Evolutionary conservation across 2,888 invertebrate species (phyloP), one percentile per base, ranked within the genome.

Genomic region (Allacma fusca): DNA sequence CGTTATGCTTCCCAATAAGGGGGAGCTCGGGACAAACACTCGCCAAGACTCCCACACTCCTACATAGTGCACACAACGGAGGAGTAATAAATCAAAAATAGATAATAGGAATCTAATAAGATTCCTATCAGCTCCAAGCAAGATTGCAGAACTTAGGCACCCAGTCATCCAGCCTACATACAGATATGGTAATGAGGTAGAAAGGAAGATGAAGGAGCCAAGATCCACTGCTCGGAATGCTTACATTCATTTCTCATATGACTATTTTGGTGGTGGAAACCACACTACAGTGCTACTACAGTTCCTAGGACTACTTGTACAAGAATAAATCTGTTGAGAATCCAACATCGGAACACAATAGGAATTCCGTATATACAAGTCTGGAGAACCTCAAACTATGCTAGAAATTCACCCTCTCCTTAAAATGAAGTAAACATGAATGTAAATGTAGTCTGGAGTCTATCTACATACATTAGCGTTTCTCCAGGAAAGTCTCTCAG

Each of bases 361-460:
- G n/a, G 19, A 21, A 16, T 26, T 28, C 28, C n/a, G 34, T 67
- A 40, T 40, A 67, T 28, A 40, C 62, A 62, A 62, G 62, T 62
- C 68, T 13, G 68, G 68, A 29, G 68, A 68, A 68, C 68, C 68
- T 68, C 68, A 68, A 68, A 68, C 68, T 68, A 68, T 68, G 68
- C 68, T 68, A 68, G 68, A 68, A 68, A 68, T 68, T 40, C 68
- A 68, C 68, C 68, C 68, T 68, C 68, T 68, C 68, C 68, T 68
- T 68, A 68, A 68, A 68, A 68, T 68, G 68, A 68, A 68, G 68
- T 68, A 68, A 68, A 68, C 68, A 68, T 68, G 68, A 68, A 68
- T 68, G 68, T 68, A 68, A 68, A 68, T 68, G 40, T 34, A 34
- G 40, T 68, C 40, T 68, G 23, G 21, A 68, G 68, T 68, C 62